Base-by-base conservation (phyloP, 2,888 invertebrate genomes). In the Chrysina gloriosa region DNA sequence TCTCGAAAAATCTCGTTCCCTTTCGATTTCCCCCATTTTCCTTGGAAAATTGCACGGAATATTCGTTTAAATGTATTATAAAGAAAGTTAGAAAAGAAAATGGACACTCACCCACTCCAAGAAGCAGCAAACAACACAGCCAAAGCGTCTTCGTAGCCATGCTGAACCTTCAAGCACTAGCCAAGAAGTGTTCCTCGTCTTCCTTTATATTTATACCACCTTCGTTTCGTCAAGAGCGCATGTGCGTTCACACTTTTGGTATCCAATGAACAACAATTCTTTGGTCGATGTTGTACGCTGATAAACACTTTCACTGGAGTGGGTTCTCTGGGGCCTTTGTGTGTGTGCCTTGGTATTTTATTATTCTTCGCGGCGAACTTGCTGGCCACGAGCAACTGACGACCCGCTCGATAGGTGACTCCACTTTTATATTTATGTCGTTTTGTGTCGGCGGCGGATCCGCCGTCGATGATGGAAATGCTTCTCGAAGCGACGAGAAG, bases 171-270 rank as follows among this genome's bases (percentile, higher is more conserved):
- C 78, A 76, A 80, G 79, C 82, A 83, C 83, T 82, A 81, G 79
- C 81, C 78, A 82, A 83, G 83, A 82, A 83, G 82, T 82, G 83
- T 78, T 72, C 74, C 75, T 76, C 71, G 78, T 76, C 76, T 77
- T 77, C 78, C 79, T 83, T 82, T 83, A 82, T 84, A 83, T 83
- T 84, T 84, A 84, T 84, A 84, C 76, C 73, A 76, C 70, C 76
- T 70, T 74, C 72, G 75, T 79, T 79, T 80, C 76, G 76, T 70
- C 68, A 65, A 75, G 54, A 75, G 79, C 82, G 83, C 83, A 79
- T 81, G 81, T 79, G 83, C 76, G 25, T 11, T 42, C 42, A 61
- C 58, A 61, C 58, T 42, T 68, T 48, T 48, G 48, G 63, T 48
- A 48, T 48, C 63, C 63, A 63, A 63, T 63, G 42, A 27, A 39